Conservation (phyloP, 2,113 vertebrate genomes). For the Sylvilagus bachmani region DNA sequence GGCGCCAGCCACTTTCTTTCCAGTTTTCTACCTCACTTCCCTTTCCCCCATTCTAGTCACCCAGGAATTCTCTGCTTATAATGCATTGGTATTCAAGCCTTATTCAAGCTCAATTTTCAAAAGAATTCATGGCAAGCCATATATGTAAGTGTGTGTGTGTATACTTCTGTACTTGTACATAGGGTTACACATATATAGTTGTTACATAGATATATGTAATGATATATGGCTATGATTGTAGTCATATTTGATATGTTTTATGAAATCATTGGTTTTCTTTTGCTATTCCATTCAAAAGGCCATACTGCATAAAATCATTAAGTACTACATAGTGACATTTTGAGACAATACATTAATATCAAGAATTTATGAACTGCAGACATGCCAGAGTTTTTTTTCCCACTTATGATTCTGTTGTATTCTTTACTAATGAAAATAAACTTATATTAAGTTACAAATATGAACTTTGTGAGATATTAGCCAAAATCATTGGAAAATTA, state of each 20-base stretch:
- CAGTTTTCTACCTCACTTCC: background rate
- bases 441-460: constrained; percentile 38
- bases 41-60: background rate
- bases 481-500: constrained; percentile 30
- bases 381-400: background rate
- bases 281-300: background rate
- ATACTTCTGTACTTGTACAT: background rate
- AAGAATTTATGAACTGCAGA: constrained; percentile 15
- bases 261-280: constrained; percentile 1
- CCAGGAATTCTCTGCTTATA: background rate
- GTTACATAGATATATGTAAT: background rate
- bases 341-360: background rate
- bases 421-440: background rate
- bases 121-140: background rate
- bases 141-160: background rate
- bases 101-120: background rate
- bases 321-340: background rate
- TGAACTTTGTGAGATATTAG: constrained; percentile 21
- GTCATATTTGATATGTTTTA: background rate
- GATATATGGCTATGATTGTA: background rate
- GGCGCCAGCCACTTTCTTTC: background rate
- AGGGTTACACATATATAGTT: background rate
- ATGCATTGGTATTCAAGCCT: background rate
- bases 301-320: background rate
- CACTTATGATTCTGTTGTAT: background rate